Base-by-base conservation (phyloP, 2,888 invertebrate species). In the Eueremaeus valkanovi region DNA sequence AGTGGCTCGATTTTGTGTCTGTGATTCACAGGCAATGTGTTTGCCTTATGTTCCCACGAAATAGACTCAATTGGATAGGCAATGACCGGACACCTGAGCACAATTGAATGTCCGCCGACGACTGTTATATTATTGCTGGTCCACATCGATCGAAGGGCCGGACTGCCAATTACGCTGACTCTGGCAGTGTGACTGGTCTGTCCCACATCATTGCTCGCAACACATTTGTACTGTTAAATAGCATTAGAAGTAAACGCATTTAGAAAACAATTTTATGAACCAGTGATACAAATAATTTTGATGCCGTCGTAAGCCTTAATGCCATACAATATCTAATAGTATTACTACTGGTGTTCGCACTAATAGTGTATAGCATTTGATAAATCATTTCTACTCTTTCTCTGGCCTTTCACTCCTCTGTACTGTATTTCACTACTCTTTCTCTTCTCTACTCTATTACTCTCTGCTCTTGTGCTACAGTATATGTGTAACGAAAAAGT, bases 11-110 rank as follows among this genome's bases (percentile, higher is more conserved):
- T 78, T 40, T 81, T 80, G 76, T 83, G 83, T 21, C 83, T 79
- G 78, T 84, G 83, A 79, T 83, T 83, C 6, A 77, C 76, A 21
- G 79, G 79, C 33, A 79, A 70, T 16, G 49, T 73, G 42, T 76
- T 74, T 27, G 77, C 76, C 73, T 78, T 77, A 76, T 76, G 88
- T 85, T 93, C 93, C 96, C 96, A 97, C n/a, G 92, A 91, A 81
- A 95, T 92, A 63, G 90, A 90, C 81, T 93, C 92, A 79, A 96
- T 92, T 16, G 96, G 96, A 85, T 93, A 93, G 51, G 96, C 96
- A 78, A 95, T 93, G 55, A 95, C 95, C 0, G 95, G 95, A 83
- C 96, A 96, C 83, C 89, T 89, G 76, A 92, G 85, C 74, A 88
- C 87, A 79, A 91, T 85, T 76, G 88, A 88, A 83, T 90, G 89